Evolutionary conservation across 2,797 vertebrate genomes (phyloP).

Genomic region (Arnoldichthys spilopterus): DNA sequence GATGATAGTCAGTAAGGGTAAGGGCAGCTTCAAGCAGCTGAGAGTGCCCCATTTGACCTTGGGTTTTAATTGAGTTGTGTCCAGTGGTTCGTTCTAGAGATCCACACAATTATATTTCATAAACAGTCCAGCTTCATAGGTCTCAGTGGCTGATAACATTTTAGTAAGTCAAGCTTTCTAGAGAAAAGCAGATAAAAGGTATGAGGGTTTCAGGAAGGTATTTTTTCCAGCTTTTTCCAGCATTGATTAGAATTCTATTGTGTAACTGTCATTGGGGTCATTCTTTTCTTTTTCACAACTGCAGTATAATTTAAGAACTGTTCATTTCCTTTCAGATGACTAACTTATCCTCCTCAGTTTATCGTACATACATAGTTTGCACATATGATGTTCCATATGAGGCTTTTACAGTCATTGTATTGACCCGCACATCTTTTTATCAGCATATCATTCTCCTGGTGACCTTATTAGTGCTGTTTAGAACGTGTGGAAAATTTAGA

Average conservation of each 20-base stretch:
- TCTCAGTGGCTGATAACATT: neutral
- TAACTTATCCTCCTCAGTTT: neutral
- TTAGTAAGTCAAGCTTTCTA: neutral
- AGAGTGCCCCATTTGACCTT: slow-evolving; percentile 1
- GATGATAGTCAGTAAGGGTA: slow-evolving; percentile 13
- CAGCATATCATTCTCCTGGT: too few species aligned
- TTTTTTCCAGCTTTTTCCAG: too few species aligned
- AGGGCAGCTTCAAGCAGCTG: neutral
- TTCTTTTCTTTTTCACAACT: neutral
- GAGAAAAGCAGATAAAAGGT: neutral
- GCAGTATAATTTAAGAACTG: neutral
- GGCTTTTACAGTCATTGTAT: too few species aligned
- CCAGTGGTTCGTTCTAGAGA: neutral
- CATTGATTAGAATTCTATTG: too few species aligned
- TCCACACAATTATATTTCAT: neutral
- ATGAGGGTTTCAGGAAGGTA: too few species aligned
- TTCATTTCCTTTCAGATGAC: neutral
- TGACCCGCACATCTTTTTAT: too few species aligned
- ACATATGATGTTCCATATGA: too few species aligned
- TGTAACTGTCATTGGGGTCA: neutral
- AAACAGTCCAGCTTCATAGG: neutral
- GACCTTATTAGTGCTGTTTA: too few species aligned
- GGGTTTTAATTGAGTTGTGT: slow-evolving; percentile 1
- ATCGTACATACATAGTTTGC: neutral
- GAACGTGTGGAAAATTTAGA: too few species aligned